phyloP scores from a whole-genome alignment of 1,140 invertebrate species.

The Diprion similis region DNA sequence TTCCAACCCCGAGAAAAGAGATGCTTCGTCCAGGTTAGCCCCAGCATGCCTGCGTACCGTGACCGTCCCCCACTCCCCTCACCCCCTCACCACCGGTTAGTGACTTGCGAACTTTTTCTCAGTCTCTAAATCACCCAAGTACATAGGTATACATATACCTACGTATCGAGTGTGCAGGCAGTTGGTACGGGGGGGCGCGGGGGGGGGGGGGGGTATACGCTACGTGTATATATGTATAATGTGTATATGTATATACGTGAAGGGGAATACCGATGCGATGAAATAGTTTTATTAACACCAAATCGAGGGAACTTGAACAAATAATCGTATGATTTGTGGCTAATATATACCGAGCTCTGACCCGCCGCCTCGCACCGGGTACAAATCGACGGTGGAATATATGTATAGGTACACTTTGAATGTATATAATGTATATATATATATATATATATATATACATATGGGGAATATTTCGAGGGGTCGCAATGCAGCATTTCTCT shows the following conservation, averaged over 20 bases:
- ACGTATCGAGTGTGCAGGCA: no score
- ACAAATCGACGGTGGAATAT: background rate
- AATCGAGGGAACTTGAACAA: constrained; percentile 5
- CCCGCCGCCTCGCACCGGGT: background rate
- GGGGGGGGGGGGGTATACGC: no score
- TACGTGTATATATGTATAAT: no score
- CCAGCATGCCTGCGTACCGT: background rate
- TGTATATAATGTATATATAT: no score
- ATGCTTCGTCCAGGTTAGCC: background rate
- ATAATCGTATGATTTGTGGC: constrained; percentile 7
- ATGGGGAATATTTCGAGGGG: background rate
- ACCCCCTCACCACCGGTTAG: background rate
- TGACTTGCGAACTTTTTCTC: constrained; percentile 7
- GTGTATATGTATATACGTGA: no score
- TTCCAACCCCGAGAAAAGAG: background rate
- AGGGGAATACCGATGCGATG: background rate
- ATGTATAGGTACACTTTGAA: no score
- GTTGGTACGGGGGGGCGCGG: no score
- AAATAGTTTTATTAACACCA: constrained; percentile 6
- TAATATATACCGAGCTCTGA: background rate
- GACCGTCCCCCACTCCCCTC: background rate
- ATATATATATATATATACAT: background rate
- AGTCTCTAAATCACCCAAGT: background rate
- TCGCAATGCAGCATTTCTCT: constrained; percentile 5
- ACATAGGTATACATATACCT: no score